phyloP scores from a whole-genome alignment of 1,140 invertebrate genomes.

The Olivierus martensii region DNA sequence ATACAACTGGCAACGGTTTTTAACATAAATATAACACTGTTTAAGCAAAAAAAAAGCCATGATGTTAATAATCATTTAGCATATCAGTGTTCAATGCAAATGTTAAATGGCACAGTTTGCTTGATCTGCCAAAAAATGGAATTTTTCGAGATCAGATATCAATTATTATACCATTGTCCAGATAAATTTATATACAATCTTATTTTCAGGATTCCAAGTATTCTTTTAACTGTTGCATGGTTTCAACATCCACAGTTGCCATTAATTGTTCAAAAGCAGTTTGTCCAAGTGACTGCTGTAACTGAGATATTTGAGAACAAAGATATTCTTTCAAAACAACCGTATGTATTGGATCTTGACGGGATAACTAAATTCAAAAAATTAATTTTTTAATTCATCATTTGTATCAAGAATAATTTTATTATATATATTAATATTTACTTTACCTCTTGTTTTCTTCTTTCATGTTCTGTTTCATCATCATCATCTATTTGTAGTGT shows the following conservation, averaged over 20 bases:
- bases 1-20: too few species aligned
- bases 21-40: too few species aligned
- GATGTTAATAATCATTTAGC: too few species aligned
- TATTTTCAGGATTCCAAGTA: background rate
- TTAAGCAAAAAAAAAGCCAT: too few species aligned
- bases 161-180: too few species aligned
- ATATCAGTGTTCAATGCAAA: too few species aligned
- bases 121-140: too few species aligned
- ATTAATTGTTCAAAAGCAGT: slow-evolving; percentile 54
- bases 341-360: slow-evolving; percentile 52
- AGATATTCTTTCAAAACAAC: slow-evolving; percentile 51
- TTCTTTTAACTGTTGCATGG: slow-evolving; percentile 42
- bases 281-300: slow-evolving; percentile 48
- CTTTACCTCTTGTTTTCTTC: slow-evolving; percentile 25
- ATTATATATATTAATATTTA: slow-evolving; percentile 1
- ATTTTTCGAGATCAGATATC: too few species aligned
- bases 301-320: slow-evolving; percentile 45
- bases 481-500: slow-evolving; percentile 21
- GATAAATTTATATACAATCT: too few species aligned
- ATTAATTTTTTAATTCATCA: background rate
- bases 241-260: slow-evolving; percentile 46
- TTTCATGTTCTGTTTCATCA: slow-evolving; percentile 28
- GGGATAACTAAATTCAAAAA: slow-evolving; percentile 36
- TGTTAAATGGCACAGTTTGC: too few species aligned
- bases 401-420: background rate